Evolutionary conservation across 2,113 vertebrate genomes (phyloP).

Genomic region (Cochlearius cochlearius): DNA sequence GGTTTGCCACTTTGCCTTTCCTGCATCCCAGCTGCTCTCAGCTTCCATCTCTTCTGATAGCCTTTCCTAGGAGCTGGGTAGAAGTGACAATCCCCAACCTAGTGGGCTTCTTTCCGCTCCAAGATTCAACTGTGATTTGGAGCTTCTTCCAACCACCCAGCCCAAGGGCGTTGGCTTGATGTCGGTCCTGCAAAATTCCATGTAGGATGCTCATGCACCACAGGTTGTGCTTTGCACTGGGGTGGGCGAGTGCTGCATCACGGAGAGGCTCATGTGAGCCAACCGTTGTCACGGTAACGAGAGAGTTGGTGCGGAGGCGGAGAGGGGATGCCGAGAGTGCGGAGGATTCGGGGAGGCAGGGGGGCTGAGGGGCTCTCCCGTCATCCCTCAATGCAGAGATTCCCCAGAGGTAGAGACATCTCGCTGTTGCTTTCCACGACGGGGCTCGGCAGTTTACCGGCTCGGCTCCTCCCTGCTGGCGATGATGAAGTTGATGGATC

Average conservation of each 20-base stretch:
- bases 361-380: background rate
- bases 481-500: background rate
- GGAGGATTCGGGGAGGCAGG: background rate
- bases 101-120: rapidly evolving
- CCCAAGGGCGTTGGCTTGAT: background rate
- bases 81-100: background rate
- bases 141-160: background rate
- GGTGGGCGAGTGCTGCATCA: background rate
- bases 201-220: rapidly evolving
- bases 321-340: constrained; percentile 8
- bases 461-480: background rate
- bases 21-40: background rate
- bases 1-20: background rate
- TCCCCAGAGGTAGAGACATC: background rate
- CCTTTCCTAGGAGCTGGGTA: background rate
- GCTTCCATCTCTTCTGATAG: background rate
- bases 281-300: constrained; percentile 42
- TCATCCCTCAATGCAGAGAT: background rate
- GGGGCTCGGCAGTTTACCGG: background rate
- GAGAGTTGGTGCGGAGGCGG: background rate
- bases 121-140: background rate
- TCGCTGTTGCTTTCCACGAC: background rate
- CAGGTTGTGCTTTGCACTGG: background rate
- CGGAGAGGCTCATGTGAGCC: background rate
- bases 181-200: rapidly evolving